Conservation (phyloP, 2,888 invertebrate species). For the Agrochola circellaris region DNA sequence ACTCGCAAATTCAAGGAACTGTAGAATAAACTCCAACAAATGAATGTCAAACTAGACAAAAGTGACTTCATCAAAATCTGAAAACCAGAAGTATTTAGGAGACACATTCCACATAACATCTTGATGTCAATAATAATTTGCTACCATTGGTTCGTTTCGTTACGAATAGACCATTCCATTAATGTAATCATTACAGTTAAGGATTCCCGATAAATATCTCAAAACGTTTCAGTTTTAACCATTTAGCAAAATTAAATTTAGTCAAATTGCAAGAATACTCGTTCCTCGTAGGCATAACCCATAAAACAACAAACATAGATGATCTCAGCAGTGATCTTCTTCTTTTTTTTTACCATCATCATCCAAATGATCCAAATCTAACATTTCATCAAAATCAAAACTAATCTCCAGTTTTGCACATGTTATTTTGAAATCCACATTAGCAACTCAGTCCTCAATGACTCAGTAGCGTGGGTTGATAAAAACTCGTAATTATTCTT, state of each 20-base stretch:
- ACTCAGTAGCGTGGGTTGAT: constrained; percentile 79
- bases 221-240: background rate
- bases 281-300: no score
- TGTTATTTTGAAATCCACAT: constrained; percentile 12
- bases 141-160: background rate
- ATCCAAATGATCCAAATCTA: no score
- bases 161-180: background rate
- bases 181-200: background rate
- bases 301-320: no score
- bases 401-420: background rate
- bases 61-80: background rate
- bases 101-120: background rate
- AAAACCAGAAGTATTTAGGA: constrained; percentile 1
- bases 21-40: constrained; percentile 2
- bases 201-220: no score
- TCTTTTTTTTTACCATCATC: background rate
- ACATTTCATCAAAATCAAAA: background rate
- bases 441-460: constrained; percentile 70
- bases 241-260: background rate
- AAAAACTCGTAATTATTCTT: constrained; percentile 75
- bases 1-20: constrained; percentile 46
- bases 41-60: constrained; percentile 38
- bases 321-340: background rate
- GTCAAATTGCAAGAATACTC: background rate
- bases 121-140: background rate